These are phyloP conservation scores for Oriolus oriolus DNA, from an alignment of 2,113 vertebrate species.

Conservation along the genomic window DNA sequence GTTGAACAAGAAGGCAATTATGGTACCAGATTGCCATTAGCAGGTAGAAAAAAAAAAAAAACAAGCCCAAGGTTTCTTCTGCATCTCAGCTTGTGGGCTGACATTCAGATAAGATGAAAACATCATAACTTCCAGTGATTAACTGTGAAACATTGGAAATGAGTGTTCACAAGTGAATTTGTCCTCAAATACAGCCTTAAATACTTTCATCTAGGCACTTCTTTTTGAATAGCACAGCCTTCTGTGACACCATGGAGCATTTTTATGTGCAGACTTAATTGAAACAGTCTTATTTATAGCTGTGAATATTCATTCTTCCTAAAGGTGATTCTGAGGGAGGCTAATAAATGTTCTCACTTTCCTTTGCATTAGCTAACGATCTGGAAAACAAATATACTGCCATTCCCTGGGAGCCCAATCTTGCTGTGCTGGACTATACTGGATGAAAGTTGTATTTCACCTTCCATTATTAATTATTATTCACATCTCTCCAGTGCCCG, in stretches of 20 bases:
- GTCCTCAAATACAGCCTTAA: background rate
- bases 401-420: background rate
- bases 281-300: slow-evolving; percentile 50
- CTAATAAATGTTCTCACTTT: slow-evolving; percentile 40
- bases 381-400: slow-evolving; percentile 49
- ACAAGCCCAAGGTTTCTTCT: background rate
- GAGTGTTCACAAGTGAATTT: background rate
- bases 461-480: slow-evolving; percentile 3
- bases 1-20: slow-evolving; percentile 6
- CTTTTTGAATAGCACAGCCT: slow-evolving; percentile 2
- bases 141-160: background rate
- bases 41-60: background rate
- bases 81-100: background rate
- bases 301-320: slow-evolving; percentile 50
- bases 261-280: slow-evolving; percentile 53
- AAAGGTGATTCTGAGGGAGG: slow-evolving; percentile 41
- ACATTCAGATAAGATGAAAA: background rate
- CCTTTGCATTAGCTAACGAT: slow-evolving; percentile 21
- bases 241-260: background rate
- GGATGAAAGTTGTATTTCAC: slow-evolving; percentile 7
- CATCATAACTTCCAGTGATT: background rate
- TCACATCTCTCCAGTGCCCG: background rate
- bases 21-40: background rate
- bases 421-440: background rate
- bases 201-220: background rate